Percentiles rank a stretch among this genome's conserved stretches.
These are phyloP conservation scores for Diachasma alloeum DNA, from an alignment of 1,140 invertebrate genomes.

Conservation along the genomic window DNA sequence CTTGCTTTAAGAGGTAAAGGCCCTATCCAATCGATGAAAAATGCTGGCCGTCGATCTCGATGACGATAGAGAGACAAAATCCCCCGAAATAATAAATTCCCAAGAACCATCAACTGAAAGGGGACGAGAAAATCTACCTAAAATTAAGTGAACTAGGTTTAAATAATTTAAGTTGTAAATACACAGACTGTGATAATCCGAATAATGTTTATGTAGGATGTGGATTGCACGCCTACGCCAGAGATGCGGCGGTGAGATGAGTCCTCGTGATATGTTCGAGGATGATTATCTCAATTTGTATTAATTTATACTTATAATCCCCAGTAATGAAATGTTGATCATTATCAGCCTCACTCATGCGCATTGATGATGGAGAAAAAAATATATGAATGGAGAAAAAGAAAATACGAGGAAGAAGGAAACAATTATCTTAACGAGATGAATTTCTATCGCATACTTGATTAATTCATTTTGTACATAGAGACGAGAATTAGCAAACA, in stretches of 20 bases:
- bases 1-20: neutral
- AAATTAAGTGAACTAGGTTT: constrained; percentile 40
- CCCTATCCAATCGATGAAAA: constrained; percentile 20
- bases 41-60: constrained; percentile 19
- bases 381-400: neutral
- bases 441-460: neutral
- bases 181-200: constrained; percentile 67
- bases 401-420: neutral
- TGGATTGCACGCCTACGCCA: constrained; percentile 40
- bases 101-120: constrained; percentile 19
- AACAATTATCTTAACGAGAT: neutral
- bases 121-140: neutral
- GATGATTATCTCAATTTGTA: neutral
- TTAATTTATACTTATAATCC: neutral
- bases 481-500: neutral
- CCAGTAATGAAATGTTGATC: neutral
- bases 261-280: neutral
- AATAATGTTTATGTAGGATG: constrained; percentile 55
- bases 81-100: neutral
- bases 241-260: neutral
- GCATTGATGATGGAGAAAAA: neutral
- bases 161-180: constrained; percentile 61
- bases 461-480: constrained; percentile 13
- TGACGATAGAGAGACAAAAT: constrained; percentile 13
- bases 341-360: neutral